Evolutionary conservation across 2,888 invertebrate genomes (phyloP).

Genomic region (Nebria salina): DNA sequence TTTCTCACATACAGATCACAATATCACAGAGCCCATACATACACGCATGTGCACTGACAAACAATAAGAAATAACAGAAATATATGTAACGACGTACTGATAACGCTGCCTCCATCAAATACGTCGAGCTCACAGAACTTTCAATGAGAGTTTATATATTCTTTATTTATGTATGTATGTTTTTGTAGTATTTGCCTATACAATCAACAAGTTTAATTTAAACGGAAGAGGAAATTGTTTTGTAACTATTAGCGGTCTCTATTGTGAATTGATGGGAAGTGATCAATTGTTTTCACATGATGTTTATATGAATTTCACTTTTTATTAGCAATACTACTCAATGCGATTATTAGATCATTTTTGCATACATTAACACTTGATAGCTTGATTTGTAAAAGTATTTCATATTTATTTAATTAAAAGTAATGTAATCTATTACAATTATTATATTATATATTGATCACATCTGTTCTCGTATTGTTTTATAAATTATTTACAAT

Average conservation of each 20-base stretch:
- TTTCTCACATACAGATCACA: conserved; percentile 42
- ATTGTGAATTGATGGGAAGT: not conserved
- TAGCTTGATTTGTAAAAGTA: too few relatives aligned
- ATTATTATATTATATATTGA: too few relatives aligned
- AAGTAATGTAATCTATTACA: too few relatives aligned
- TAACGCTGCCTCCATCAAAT: not conserved
- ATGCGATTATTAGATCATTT: not conserved
- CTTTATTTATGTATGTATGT: not conserved
- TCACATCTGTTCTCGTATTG: too few relatives aligned
- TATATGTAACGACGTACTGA: not conserved
- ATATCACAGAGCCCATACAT: conserved; percentile 25
- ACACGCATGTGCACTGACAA: conserved; percentile 33
- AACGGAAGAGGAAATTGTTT: not conserved
- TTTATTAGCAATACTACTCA: not conserved
- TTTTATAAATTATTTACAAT: too few relatives aligned
- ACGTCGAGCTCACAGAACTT: not conserved
- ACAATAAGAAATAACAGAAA: conserved; percentile 41
- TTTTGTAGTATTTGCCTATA: not conserved
- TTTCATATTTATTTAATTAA: too few relatives aligned
- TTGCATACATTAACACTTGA: too few relatives aligned
- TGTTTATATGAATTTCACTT: conserved; percentile 10
- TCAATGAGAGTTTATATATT: not conserved
- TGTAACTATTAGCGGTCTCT: not conserved
- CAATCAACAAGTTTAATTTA: not conserved
- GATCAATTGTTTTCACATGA: conserved; percentile 4